Evolutionary conservation across 92 coral and sea anemone genomes (phyloP), one percentile per base, ranked within the genome.

Genomic region (Heliopora coerulea): DNA sequence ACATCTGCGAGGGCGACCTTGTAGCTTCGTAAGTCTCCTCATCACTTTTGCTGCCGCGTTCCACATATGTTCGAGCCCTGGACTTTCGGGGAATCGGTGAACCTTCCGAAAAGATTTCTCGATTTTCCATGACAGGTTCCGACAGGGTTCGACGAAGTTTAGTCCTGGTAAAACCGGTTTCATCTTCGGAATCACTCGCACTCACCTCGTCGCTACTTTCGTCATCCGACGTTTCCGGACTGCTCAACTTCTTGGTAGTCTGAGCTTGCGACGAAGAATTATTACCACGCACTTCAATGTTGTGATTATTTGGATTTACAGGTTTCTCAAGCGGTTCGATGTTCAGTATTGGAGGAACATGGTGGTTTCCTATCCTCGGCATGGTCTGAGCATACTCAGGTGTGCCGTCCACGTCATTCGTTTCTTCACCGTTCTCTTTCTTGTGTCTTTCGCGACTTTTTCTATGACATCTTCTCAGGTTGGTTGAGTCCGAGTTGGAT

Each of bases 351-450:
- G 7, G 6, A 7, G 58, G 58, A 23, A 17, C 33, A 28, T 28
- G 14, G 61, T 7, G 6, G 50, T 15, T 30, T 14, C 18, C 12
- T 34, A 70, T 54, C 32, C 62, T 52, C 7, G 77, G 77, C 28
- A 70, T 28, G 32, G 77, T 70, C 30, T 70, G 77, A 48, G 63
- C 77, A 54, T 23, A 49, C 50, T 34, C 59, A 1, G 58, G 37
- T 25, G 37, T 27, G 33, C 33, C 40, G 23, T 70, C 77, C 17
- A 54, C 63, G 20, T 52, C 48, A 27, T 70, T 63, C 30, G 49
- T 54, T 29, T 54, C 63, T 14, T 29, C 3, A 23, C 13, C 1
- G 4, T 28, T 56, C 30, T 56, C 61, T 8, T 56, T 56, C 23
- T 9, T 37, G 9, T 52, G 19, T n/a, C n/a, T n/a, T 34, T 35